Evolutionary conservation across 2,797 vertebrate genomes (phyloP).

Genomic region (Galagoides demidoff): DNA sequence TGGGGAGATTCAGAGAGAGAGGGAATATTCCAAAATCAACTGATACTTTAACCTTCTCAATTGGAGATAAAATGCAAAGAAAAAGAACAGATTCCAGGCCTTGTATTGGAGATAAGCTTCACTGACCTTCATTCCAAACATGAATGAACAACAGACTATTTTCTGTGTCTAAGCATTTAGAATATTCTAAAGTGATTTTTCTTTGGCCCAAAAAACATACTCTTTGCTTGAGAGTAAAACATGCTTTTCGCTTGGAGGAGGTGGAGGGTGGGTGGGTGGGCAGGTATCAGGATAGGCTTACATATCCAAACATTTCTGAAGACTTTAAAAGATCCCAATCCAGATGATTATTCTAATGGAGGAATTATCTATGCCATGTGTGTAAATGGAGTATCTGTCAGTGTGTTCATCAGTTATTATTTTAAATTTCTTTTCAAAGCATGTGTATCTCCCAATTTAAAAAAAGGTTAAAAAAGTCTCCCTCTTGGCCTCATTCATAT

Average conservation of each 20-base stretch:
- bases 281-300: not conserved
- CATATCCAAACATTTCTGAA: not conserved
- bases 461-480: not conserved
- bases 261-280: no score
- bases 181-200: constrained; percentile 14
- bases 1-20: no score
- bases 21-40: not conserved
- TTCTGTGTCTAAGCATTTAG: not conserved
- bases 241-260: not conserved
- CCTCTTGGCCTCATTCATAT: not conserved
- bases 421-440: not conserved
- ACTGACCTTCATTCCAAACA: not conserved
- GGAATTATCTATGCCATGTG: not conserved
- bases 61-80: not conserved
- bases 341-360: not conserved
- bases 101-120: not conserved
- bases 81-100: not conserved
- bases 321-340: not conserved
- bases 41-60: not conserved
- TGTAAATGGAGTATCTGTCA: not conserved
- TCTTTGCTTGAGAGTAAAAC: not conserved
- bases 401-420: not conserved
- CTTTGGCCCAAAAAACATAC: not conserved
- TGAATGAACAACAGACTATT: not conserved
- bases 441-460: not conserved